phyloP scores from a whole-genome alignment of 2,113 vertebrate genomes.

The Anser cygnoides region DNA sequence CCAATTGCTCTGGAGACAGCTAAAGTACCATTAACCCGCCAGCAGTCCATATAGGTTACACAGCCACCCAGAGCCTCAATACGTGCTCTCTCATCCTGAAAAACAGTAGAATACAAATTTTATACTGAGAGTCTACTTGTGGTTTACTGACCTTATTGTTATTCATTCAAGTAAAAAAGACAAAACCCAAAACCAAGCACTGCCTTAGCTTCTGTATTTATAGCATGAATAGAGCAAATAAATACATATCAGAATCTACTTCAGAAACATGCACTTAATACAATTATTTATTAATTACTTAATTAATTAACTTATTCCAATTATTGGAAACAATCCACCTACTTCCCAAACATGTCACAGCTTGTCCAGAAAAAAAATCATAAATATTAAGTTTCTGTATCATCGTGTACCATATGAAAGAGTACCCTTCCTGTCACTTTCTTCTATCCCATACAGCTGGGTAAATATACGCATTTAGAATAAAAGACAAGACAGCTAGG shows the following conservation, averaged over 20 bases:
- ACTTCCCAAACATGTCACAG: background rate
- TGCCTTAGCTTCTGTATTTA: background rate
- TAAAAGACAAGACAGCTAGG: background rate
- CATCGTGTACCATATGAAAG: fast-evolving
- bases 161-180: background rate
- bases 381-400: background rate
- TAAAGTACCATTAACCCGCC: conserved; percentile 97
- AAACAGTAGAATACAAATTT: background rate
- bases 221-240: background rate
- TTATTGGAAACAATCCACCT: background rate
- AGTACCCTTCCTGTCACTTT: background rate
- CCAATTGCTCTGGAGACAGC: conserved; percentile 96
- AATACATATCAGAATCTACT: background rate
- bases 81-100: conserved; percentile 90
- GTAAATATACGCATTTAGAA: background rate
- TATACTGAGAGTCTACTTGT: background rate
- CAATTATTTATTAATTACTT: background rate
- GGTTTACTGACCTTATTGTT: background rate
- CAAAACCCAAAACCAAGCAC: background rate
- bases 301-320: too few species aligned
- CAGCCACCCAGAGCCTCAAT: conserved; percentile 93
- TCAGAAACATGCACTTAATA: background rate
- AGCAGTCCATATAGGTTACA: conserved; percentile 92
- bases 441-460: background rate
- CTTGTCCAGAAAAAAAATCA: background rate